These are phyloP conservation scores for Gonatopus flavifemur DNA, from an alignment of 1,140 invertebrate genomes.

Conservation along the genomic window DNA sequence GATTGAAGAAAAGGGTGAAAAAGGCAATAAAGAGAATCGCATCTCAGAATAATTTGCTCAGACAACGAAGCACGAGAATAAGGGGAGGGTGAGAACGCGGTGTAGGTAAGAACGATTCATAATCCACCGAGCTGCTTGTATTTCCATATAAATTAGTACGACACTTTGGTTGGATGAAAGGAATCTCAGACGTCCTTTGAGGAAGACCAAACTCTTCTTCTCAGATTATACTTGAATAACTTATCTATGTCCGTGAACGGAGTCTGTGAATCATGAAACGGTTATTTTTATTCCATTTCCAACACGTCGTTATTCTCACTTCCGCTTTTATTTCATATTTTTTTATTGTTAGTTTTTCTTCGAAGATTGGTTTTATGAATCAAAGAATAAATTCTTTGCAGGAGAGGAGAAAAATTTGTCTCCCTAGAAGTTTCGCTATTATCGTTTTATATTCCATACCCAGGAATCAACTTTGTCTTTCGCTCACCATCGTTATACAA, in stretches of 20 bases:
- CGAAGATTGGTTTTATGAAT: background rate
- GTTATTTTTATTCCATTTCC: conserved; percentile 4
- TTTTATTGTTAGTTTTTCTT: conserved; percentile 15
- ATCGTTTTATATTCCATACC: too few species aligned
- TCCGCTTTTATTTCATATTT: conserved; percentile 7
- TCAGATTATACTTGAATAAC: background rate
- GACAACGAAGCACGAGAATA: conserved; percentile 7
- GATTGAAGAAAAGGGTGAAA: too few species aligned
- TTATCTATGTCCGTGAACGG: conserved; percentile 8
- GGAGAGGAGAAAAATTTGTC: background rate
- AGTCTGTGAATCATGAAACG: background rate
- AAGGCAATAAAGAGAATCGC: too few species aligned
- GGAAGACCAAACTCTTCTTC: background rate
- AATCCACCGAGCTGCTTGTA: conserved; percentile 18
- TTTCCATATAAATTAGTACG: conserved; percentile 27
- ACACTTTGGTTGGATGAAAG: conserved; percentile 6
- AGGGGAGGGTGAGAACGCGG: too few species aligned
- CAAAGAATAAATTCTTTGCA: conserved; percentile 7
- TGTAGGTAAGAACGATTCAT: too few species aligned
- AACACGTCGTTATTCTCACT: conserved; percentile 12
- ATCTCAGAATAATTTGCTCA: conserved; percentile 19
- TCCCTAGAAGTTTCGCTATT: too few species aligned
- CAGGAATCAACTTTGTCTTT: conserved; percentile 11
- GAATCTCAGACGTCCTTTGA: conserved; percentile 11
- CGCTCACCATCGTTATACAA: conserved; percentile 10